Evolutionary conservation across 2,113 vertebrate species (phyloP).

Genomic region (Chascanopsetta lugubris): DNA sequence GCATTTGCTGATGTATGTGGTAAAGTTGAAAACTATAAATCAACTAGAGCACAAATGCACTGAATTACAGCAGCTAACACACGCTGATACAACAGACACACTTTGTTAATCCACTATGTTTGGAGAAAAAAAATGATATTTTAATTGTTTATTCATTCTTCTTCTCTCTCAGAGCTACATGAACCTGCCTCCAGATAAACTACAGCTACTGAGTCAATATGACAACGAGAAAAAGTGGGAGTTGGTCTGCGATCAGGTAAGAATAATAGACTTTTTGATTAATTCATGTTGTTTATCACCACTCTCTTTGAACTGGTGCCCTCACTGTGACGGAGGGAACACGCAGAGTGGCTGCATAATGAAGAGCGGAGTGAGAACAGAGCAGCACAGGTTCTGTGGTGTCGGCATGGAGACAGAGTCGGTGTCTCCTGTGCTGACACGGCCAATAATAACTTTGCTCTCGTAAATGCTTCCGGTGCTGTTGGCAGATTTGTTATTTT

Average conservation of each 20-base stretch:
- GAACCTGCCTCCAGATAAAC: conserved; percentile 96
- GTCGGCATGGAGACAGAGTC: conserved; percentile 66
- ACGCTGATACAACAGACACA: too few species aligned
- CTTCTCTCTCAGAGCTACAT: conserved; percentile 87
- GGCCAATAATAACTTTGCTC: conserved; percentile 4
- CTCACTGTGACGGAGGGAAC: neutral
- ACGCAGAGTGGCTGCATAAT: conserved; percentile 7
- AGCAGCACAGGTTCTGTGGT: conserved; percentile 36
- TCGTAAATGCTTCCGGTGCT: neutral
- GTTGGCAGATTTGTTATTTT: neutral
- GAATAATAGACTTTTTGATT: neutral
- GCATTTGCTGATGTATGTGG: too few species aligned
- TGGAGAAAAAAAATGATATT: too few species aligned
- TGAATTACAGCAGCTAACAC: too few species aligned
- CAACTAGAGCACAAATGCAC: too few species aligned
- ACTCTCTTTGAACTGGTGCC: neutral
- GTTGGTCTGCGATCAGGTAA: conserved; percentile 93
- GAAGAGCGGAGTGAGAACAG: conserved; percentile 1
- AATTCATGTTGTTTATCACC: neutral
- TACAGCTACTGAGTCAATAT: conserved; percentile 90
- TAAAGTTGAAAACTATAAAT: too few species aligned
- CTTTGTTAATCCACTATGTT: too few species aligned
- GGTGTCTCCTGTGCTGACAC: conserved; percentile 27
- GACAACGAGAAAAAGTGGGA: conserved; percentile 99
- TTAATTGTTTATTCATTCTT: too few species aligned